A percentile compares a stretch with the other conserved stretches of the same genome.
These are phyloP conservation scores for Holothuria glaberrima DNA, from an alignment of 35 echinoderm and acorn worm genomes.

Conservation along the genomic window DNA sequence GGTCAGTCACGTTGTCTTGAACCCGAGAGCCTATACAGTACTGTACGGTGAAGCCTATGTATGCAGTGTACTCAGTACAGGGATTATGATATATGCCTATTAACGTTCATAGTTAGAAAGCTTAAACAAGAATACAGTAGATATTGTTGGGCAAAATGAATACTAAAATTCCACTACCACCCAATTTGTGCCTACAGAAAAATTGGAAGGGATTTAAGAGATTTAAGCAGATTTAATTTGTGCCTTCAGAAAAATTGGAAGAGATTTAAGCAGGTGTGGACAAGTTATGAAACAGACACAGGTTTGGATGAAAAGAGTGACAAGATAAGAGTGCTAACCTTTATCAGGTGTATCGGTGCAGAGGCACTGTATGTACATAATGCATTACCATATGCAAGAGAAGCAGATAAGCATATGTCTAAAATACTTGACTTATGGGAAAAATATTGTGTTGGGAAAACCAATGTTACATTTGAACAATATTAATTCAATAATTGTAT, in stretches of 20 bases:
- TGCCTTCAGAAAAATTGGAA: conserved; percentile 32
- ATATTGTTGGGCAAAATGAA: too few relatives aligned
- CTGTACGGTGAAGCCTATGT: too few relatives aligned
- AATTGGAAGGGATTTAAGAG: conserved; percentile 18
- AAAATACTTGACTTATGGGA: conserved; percentile 64
- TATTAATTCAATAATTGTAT: conserved; percentile 72
- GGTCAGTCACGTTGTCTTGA: too few relatives aligned
- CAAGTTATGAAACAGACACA: conserved; percentile 69
- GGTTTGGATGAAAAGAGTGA: conserved; percentile 53
- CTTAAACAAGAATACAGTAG: too few relatives aligned
- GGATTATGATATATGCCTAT: too few relatives aligned
- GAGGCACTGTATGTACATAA: conserved; percentile 78
- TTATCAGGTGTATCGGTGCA: conserved; percentile 60
- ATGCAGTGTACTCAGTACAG: too few relatives aligned
- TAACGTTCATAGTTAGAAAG: too few relatives aligned
- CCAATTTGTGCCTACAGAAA: not conserved
- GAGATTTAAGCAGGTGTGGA: not conserved
- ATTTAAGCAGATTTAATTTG: too few relatives aligned
- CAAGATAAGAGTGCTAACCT: conserved; percentile 57
- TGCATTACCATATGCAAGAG: conserved; percentile 56
- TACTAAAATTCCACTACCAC: too few relatives aligned
- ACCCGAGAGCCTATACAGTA: too few relatives aligned
- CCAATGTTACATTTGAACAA: conserved; percentile 71
- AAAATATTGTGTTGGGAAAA: conserved; percentile 69
- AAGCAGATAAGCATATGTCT: conserved; percentile 46